phyloP scores from a whole-genome alignment of 2,797 vertebrate species.

The Spinibarbus caldwelli region DNA sequence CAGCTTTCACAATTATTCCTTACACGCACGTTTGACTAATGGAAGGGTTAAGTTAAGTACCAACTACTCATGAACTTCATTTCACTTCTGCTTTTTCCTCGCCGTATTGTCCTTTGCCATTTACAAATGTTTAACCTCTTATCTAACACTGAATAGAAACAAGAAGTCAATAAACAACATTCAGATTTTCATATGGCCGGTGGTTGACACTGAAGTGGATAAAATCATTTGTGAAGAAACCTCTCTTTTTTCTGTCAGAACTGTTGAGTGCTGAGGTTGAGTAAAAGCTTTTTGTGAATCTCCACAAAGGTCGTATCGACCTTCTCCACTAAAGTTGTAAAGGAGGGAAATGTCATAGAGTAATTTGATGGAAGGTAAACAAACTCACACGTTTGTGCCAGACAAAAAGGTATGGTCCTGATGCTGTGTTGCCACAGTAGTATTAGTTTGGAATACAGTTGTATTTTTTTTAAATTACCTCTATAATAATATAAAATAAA shows the following conservation, averaged over 20 bases:
- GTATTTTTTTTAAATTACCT: no score
- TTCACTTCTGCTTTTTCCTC: slow-evolving; percentile 1
- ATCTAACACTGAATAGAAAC: slow-evolving; percentile 10
- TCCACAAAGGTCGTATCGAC: slow-evolving; percentile 62
- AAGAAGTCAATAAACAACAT: slow-evolving; percentile 34
- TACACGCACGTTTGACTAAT: slow-evolving; percentile 10
- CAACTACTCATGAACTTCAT: neutral
- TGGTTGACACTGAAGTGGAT: slow-evolving; percentile 45
- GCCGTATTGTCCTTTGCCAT: slow-evolving; percentile 9
- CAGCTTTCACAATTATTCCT: slow-evolving; percentile 2
- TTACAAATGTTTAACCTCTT: slow-evolving; percentile 3
- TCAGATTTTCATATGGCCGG: slow-evolving; percentile 17
- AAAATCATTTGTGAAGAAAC: slow-evolving; percentile 11
- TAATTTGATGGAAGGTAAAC: slow-evolving; percentile 13
- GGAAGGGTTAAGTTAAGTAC: neutral
- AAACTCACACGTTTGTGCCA: neutral
- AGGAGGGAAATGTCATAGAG: slow-evolving; percentile 39
- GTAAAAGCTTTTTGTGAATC: slow-evolving; percentile 51
- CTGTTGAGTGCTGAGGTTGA: no score
- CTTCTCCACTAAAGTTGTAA: slow-evolving; percentile 46
- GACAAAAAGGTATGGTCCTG: neutral
- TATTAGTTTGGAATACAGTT: neutral
- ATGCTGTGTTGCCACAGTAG: neutral
- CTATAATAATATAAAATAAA: no score
- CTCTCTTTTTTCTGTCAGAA: slow-evolving; percentile 11